Conservation (phyloP, 2,888 invertebrate species). For the Lepeophtheirus nordmannii region DNA sequence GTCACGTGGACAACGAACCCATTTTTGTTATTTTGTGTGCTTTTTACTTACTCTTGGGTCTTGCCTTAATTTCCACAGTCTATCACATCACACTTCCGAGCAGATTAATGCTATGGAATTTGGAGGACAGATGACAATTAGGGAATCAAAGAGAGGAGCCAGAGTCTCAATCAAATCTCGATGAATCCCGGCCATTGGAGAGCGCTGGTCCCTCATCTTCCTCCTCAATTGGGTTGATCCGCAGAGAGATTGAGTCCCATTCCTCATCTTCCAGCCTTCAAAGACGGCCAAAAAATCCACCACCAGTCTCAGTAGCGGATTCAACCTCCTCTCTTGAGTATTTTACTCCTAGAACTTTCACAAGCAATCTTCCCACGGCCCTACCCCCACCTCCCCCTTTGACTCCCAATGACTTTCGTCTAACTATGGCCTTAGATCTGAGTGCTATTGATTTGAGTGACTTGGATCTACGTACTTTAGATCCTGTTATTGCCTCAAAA, state of each 20-base stretch:
- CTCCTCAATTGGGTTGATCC: background rate
- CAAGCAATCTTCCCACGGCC: too few relatives aligned
- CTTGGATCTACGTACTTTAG: conserved; percentile 12
- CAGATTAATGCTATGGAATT: background rate
- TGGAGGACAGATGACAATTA: background rate
- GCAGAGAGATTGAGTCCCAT: background rate
- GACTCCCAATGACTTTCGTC: background rate
- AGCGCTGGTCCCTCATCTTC: background rate
- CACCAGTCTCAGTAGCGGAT: background rate
- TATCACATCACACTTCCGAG: conserved; percentile 55
- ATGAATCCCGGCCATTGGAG: background rate
- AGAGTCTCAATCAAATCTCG: background rate
- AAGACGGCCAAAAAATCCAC: background rate
- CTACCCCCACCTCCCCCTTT: background rate
- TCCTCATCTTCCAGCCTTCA: background rate
- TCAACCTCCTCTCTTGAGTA: background rate
- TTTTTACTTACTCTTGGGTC: conserved; percentile 65
- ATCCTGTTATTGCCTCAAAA: conserved; percentile 16
- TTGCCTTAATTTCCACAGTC: conserved; percentile 76
- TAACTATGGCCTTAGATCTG: background rate
- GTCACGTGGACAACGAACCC: background rate
- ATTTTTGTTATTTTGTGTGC: conserved; percentile 31
- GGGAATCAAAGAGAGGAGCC: background rate
- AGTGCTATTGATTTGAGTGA: conserved; percentile 5
- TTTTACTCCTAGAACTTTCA: background rate